Evolutionary conservation across 2,113 vertebrate species (phyloP), one percentile per base, ranked within the genome.

Genomic region (Muntiacus reevesi): DNA sequence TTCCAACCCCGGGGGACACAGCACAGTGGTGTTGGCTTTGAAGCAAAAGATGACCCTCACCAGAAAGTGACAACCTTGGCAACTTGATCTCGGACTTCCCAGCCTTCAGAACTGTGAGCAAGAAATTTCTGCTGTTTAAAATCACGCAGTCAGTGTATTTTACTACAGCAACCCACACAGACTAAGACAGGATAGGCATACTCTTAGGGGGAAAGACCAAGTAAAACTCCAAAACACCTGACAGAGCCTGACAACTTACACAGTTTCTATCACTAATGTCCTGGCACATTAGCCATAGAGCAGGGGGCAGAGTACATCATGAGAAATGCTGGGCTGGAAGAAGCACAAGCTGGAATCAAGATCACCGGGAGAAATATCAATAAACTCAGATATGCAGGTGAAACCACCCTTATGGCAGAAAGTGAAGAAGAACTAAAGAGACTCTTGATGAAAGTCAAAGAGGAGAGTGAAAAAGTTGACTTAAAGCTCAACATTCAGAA

Each of bases 181-280:
- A 59, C 54, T 67, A 71, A 57, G 59, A 71, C 33, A 62, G 28
- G 36, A 55, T 9, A 64, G 4, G 13, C 55, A 45, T 17, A 17
- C 15, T 45, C 14, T 60, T 17, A 59, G 27, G 23, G 47, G 4
- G 9, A 15, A 28, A 57, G 45, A 76, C 25, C 57, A 36, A 7
- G 54, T 19, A 62, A 93, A 60, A 87, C 50, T 1, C 47, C 36
- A 25, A 17, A 30, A 92, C 30, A 36, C 67, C 1, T 45, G 23
- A 3, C 52, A n/a, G 47, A 54, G 11, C 17, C 50, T 5, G 9
- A 10, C 60, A 16, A 2, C 10, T 19, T 6, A 11, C 4, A 13
- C 33, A 83, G 9, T 40, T 28, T 17, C 7, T 1, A 2, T 28
- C 5, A 1, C 55, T 3, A 2, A 11, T 0, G 1, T 21, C 36